These are phyloP conservation scores for Saccopteryx leptura DNA, from an alignment of 2,113 vertebrate species.

Conservation along the genomic window DNA sequence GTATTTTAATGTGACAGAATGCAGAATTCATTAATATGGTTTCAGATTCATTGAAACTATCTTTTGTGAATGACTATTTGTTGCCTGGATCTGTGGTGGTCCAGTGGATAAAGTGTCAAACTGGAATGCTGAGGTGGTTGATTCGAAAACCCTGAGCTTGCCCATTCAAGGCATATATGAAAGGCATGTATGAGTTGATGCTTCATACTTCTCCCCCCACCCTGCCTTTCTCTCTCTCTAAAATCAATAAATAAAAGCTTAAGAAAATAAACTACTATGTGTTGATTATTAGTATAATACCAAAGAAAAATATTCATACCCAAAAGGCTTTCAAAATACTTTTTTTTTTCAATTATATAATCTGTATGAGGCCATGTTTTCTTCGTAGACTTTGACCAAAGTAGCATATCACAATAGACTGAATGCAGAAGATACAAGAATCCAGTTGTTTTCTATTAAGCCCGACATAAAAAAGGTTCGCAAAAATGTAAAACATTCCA, in stretches of 20 bases:
- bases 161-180: too few species aligned
- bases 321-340: constrained; percentile 33
- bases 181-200: too few species aligned
- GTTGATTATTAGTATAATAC: constrained; percentile 5
- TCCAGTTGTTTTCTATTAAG: constrained; percentile 23
- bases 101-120: too few species aligned
- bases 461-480: not conserved
- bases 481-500: not conserved
- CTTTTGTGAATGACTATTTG: not conserved
- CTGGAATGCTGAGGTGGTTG: too few species aligned
- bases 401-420: not conserved
- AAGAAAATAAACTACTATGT: not conserved
- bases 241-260: too few species aligned
- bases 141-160: too few species aligned
- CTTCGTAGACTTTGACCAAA: not conserved
- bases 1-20: constrained; percentile 17
- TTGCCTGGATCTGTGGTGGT: not conserved
- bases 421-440: not conserved
- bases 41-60: constrained; percentile 7
- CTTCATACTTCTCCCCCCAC: too few species aligned
- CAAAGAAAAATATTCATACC: constrained; percentile 19
- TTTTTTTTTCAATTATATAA: not conserved
- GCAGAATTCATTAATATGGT: not conserved
- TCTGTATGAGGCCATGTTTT: not conserved
- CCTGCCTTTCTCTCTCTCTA: too few species aligned